phyloP scores from a whole-genome alignment of 2,888 invertebrate species.

The Ennomos quercinarius region DNA sequence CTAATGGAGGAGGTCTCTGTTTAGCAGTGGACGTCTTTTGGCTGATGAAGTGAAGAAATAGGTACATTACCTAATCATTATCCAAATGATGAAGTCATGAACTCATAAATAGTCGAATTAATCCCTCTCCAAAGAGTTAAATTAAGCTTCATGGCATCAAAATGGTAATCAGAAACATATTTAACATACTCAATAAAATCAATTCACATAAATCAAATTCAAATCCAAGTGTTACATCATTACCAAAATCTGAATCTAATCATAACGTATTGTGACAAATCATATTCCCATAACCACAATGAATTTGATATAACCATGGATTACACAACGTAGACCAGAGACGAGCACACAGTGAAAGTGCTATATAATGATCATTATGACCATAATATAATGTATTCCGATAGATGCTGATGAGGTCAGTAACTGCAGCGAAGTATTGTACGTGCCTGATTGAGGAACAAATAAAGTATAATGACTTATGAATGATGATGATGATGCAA shows the following conservation, averaged over 20 bases:
- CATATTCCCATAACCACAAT: slow-evolving; percentile 17
- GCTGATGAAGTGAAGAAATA: no score
- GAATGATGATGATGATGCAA: slow-evolving; percentile 19
- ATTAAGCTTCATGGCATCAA: no score
- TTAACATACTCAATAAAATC: not conserved
- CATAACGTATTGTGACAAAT: slow-evolving; percentile 19
- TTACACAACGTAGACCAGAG: slow-evolving; percentile 15
- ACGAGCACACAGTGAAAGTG: slow-evolving; percentile 22
- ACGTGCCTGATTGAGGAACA: slow-evolving; percentile 9
- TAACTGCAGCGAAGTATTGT: slow-evolving; percentile 5
- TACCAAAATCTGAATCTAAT: slow-evolving; percentile 6
- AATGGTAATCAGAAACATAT: not conserved
- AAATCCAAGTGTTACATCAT: not conserved
- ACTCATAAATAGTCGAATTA: no score
- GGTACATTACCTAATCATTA: not conserved
- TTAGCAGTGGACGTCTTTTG: no score
- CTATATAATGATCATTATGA: slow-evolving; percentile 19
- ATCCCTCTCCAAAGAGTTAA: no score
- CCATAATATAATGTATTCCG: slow-evolving; percentile 11
- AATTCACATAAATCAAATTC: not conserved
- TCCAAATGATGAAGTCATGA: not conserved
- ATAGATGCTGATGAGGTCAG: slow-evolving; percentile 18
- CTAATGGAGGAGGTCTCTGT: no score
- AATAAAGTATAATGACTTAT: slow-evolving; percentile 4
- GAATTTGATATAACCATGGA: slow-evolving; percentile 19